These are phyloP conservation scores for Prionailurus bengalensis DNA, from an alignment of 2,113 vertebrate genomes.

Conservation along the genomic window DNA sequence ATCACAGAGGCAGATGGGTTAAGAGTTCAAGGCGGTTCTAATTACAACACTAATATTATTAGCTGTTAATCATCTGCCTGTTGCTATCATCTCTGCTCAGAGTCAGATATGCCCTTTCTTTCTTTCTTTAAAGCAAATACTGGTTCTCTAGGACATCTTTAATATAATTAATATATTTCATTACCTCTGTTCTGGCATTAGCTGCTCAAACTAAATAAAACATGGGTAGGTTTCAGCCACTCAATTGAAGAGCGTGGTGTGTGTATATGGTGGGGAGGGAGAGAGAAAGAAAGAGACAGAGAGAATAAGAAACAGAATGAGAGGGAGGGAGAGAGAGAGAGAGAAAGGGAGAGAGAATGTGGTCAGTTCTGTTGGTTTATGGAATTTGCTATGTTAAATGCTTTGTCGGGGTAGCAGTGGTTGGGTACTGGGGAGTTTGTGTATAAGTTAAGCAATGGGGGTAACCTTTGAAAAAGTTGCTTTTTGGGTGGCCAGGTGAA, in stretches of 20 bases:
- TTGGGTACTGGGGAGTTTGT: background rate
- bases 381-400: background rate
- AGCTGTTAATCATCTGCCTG: slow-evolving; percentile 76
- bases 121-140: slow-evolving; percentile 80
- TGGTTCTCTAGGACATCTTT: slow-evolving; percentile 88
- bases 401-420: background rate
- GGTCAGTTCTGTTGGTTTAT: slow-evolving; percentile 13
- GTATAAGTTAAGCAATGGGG: background rate
- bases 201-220: slow-evolving; percentile 82
- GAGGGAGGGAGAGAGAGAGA: background rate
- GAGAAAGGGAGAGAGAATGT: background rate
- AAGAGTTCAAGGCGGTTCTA: slow-evolving; percentile 78
- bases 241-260: background rate
- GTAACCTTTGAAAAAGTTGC: background rate
- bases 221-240: background rate
- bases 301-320: background rate
- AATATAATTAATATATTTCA: slow-evolving; percentile 91
- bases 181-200: slow-evolving; percentile 89
- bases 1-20: slow-evolving; percentile 69
- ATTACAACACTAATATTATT: slow-evolving; percentile 75
- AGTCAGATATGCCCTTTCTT: slow-evolving; percentile 78
- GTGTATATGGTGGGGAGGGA: background rate
- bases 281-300: background rate
- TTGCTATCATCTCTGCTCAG: slow-evolving; percentile 77
- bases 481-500: background rate